phyloP scores from a whole-genome alignment of 2,888 invertebrate genomes.

The Hymenopus coronatus region DNA sequence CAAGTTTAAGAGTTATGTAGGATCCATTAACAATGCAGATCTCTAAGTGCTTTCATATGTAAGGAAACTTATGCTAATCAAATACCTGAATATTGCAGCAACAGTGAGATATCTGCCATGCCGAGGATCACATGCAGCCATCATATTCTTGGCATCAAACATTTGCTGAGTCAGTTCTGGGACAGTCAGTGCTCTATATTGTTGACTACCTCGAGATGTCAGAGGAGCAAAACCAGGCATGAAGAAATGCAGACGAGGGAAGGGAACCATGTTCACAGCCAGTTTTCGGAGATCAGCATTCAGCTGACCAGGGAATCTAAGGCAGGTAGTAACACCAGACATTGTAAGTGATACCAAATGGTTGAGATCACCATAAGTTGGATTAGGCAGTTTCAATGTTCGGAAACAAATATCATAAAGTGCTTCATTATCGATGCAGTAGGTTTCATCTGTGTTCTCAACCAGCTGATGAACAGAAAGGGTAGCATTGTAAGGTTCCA shows the following conservation, averaged over 20 bases:
- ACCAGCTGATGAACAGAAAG: slow-evolving; percentile 61
- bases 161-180: too few species aligned
- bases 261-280: slow-evolving; percentile 66
- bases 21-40: too few species aligned
- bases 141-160: slow-evolving; percentile 61
- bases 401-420: slow-evolving; percentile 65
- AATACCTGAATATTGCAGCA: slow-evolving; percentile 49
- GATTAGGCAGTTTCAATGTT: slow-evolving; percentile 59
- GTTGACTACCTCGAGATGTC: slow-evolving; percentile 57
- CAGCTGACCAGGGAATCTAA: too few species aligned
- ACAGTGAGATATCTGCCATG: slow-evolving; percentile 58
- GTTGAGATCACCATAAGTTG: slow-evolving; percentile 67
- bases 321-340: too few species aligned
- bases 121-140: slow-evolving; percentile 72
- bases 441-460: slow-evolving; percentile 46
- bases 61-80: too few species aligned
- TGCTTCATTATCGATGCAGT: slow-evolving; percentile 62
- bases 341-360: slow-evolving; percentile 56
- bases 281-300: too few species aligned
- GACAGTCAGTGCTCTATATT: slow-evolving; percentile 64
- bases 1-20: too few species aligned
- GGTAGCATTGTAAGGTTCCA: slow-evolving; percentile 64
- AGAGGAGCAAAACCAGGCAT: slow-evolving; percentile 52
- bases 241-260: slow-evolving; percentile 57
- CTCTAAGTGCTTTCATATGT: too few species aligned